phyloP scores from a whole-genome alignment of 2,113 vertebrate species.

The Genyomyrus donnyi region DNA sequence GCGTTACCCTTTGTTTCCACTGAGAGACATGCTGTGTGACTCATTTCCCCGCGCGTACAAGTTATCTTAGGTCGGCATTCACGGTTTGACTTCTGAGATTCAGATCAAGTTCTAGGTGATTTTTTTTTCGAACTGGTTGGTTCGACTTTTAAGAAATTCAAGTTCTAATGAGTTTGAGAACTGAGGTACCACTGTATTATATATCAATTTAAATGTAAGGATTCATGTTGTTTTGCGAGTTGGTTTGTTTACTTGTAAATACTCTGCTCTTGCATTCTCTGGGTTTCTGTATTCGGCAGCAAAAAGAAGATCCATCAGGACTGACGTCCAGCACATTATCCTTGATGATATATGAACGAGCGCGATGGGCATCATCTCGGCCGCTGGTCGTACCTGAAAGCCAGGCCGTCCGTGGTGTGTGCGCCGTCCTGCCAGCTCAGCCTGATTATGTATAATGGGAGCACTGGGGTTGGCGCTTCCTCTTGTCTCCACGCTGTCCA shows the following conservation, averaged over 20 bases:
- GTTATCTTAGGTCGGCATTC: too few relatives aligned
- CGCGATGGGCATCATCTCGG: not conserved
- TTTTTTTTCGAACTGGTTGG: too few relatives aligned
- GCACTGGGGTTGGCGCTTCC: slow-evolving; percentile 18
- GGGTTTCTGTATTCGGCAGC: not conserved
- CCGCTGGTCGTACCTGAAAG: not conserved
- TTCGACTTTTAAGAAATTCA: too few relatives aligned
- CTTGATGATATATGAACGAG: not conserved
- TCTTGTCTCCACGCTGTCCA: slow-evolving; percentile 20
- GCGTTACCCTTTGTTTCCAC: too few relatives aligned
- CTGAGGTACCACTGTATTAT: not conserved
- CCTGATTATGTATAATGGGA: not conserved
- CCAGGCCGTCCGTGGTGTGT: not conserved
- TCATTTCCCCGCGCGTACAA: too few relatives aligned
- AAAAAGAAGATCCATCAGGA: not conserved
- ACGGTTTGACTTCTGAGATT: too few relatives aligned
- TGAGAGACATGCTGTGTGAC: too few relatives aligned
- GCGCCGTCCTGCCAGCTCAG: not conserved
- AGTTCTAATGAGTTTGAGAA: too few relatives aligned
- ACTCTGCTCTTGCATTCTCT: not conserved
- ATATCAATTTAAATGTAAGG: not conserved
- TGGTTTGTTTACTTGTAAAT: not conserved
- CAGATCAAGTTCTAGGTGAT: too few relatives aligned
- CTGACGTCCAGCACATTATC: not conserved
- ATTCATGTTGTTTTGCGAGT: not conserved